Evolutionary conservation across 2,797 vertebrate genomes (phyloP), one percentile per base, ranked within the genome.

Genomic region (Hapalemur alaotrensis): DNA sequence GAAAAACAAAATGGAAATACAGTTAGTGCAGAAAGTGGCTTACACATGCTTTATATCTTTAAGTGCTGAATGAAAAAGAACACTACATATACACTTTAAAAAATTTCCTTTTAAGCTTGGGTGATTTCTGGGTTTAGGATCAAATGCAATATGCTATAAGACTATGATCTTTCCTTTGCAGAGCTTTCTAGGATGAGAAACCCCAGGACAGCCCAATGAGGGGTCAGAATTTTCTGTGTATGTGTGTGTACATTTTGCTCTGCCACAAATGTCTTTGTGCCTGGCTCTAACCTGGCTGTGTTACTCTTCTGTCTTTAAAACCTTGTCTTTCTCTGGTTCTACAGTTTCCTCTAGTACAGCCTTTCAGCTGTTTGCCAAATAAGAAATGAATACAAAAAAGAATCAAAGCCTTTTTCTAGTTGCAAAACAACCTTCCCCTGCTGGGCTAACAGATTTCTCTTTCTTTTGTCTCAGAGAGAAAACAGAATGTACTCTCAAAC

Each of bases 371-470:
- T 91, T 97, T 96, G 65, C 46, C 82, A 92, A 98, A 86, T 70
- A 80, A 91, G 89, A 82, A 75, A 84, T 0, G 0, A 95, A 91
- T 80, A 72, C 95, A 83, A n/a, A 75, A 94, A 91, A 94, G 95
- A 97, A 96, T 95, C 95, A 94, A 97, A 97, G 35, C 4, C 14
- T 81, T 92, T 87, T 95, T 65, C 95, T 86, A 90, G 78, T 97
- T 95, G 54, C 25, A 82, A 96, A 72, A 79, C 94, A 78, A 30
- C 61, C 22, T 84, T 92, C 32, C 54, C 78, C 48, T 97, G 78
- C 81, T 97, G 88, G 95, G 20, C 85, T 96, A 88, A 92, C 87
- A 95, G 86, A 97, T 95, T 97, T 90, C 79, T 92, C 20, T 96
- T 48, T 22, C 88, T 95, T 96, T 97, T 95, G 93, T 86, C 20